Evolutionary conservation across 1,140 invertebrate genomes (phyloP).

Genomic region (Ericerus pela): DNA sequence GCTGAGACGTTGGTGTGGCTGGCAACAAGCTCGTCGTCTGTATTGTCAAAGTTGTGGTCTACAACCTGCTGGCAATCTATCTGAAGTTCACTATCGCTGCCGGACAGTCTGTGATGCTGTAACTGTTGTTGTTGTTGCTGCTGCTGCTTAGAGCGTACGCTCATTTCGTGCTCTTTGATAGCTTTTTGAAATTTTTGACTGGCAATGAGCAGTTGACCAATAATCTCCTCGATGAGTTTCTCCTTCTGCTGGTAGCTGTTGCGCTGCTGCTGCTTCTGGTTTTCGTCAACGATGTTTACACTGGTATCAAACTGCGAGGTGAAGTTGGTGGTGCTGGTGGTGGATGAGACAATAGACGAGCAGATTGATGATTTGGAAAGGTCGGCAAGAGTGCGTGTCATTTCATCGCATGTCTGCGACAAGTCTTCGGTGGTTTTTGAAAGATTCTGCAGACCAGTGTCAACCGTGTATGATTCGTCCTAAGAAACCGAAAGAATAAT

Average conservation of each 20-base stretch:
- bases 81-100: no score
- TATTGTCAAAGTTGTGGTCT: no score
- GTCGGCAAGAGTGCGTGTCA: not conserved
- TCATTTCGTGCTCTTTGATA: constrained; percentile 40
- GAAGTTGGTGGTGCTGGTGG: constrained; percentile 19
- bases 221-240: constrained; percentile 58
- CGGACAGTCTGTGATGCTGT: no score
- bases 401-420: not conserved
- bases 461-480: not conserved
- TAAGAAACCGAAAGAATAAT: not conserved
- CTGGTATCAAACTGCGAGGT: constrained; percentile 27
- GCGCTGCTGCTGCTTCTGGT: not conserved
- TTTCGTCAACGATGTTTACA: constrained; percentile 27
- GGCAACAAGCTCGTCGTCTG: constrained; percentile 16
- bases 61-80: no score
- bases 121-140: no score
- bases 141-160: not conserved
- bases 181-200: constrained; percentile 68
- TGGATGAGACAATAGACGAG: constrained; percentile 10
- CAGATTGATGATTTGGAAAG: constrained; percentile 2
- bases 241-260: constrained; percentile 24
- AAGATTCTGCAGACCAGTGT: not conserved
- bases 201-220: constrained; percentile 65
- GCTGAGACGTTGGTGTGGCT: no score
- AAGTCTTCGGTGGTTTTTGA: not conserved